These are phyloP conservation scores for Apeltes quadracus DNA, from an alignment of 2,113 vertebrate species.

Conservation along the genomic window DNA sequence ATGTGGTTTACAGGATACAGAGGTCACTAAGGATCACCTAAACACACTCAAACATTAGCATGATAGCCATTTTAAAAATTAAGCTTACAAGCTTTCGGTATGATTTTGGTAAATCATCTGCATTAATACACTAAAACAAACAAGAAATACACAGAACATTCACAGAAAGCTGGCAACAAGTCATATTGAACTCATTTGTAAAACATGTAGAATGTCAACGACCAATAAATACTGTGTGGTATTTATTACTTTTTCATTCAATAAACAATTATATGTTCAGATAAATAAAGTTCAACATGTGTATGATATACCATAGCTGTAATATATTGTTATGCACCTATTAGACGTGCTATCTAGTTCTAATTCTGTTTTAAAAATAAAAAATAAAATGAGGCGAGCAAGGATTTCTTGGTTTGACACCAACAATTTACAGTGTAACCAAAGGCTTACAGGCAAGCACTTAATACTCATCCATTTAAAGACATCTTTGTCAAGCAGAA, in stretches of 20 bases:
- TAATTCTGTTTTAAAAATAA: constrained; percentile 10
- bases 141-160: background rate
- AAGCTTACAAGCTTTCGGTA: background rate
- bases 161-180: constrained; percentile 14
- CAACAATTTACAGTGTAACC: constrained; percentile 55
- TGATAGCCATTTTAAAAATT: background rate
- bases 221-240: constrained; percentile 60
- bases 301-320: constrained; percentile 37
- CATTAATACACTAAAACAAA: constrained; percentile 30
- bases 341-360: constrained; percentile 23
- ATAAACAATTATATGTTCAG: constrained; percentile 35
- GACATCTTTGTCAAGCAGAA: constrained; percentile 25
- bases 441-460: constrained; percentile 39
- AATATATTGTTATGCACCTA: constrained; percentile 38
- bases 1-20: constrained; percentile 21
- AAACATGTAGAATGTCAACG: constrained; percentile 14
- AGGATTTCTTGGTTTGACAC: constrained; percentile 64
- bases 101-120: background rate
- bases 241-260: constrained; percentile 34
- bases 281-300: constrained; percentile 61
- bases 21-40: constrained; percentile 42
- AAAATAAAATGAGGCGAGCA: constrained; percentile 35
- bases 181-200: constrained; percentile 3
- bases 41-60: constrained; percentile 18
- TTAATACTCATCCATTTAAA: constrained; percentile 30